phyloP scores from a whole-genome alignment of 2,888 invertebrate species.

The Cistogaster globosa region DNA sequence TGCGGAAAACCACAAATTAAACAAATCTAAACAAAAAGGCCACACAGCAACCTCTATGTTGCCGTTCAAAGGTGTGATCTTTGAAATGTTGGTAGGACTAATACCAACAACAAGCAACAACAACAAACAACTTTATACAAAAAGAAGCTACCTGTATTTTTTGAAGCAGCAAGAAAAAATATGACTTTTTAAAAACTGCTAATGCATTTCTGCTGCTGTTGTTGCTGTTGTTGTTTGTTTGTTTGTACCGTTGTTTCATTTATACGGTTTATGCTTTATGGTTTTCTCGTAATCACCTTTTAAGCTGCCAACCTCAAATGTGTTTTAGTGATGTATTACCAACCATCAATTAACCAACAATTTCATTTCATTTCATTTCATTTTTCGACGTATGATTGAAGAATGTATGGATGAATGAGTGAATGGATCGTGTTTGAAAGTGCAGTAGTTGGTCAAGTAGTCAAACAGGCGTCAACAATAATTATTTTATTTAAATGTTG shows the following conservation, averaged over 20 bases:
- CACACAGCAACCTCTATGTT: conserved; percentile 5
- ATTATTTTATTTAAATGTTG: conserved; percentile 48
- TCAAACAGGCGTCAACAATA: conserved; percentile 67
- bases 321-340: conserved; percentile 64
- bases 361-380: conserved; percentile 37
- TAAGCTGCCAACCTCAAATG: conserved; percentile 40
- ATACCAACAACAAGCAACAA: neutral
- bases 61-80: conserved; percentile 44
- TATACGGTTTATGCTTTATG: neutral
- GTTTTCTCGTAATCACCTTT: conserved; percentile 40
- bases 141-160: conserved; percentile 62
- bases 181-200: conserved; percentile 26
- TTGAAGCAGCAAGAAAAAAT: neutral
- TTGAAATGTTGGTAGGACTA: neutral
- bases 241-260: no score
- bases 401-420: conserved; percentile 11
- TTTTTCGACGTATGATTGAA: conserved; percentile 37
- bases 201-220: conserved; percentile 39
- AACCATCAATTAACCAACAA: conserved; percentile 68
- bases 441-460: conserved; percentile 59
- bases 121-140: neutral
- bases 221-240: neutral
- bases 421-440: conserved; percentile 42
- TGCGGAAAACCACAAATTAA: conserved; percentile 42
- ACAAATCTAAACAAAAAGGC: neutral